Base-by-base conservation (phyloP, 2,113 vertebrate genomes). In the Anguilla rostrata region DNA sequence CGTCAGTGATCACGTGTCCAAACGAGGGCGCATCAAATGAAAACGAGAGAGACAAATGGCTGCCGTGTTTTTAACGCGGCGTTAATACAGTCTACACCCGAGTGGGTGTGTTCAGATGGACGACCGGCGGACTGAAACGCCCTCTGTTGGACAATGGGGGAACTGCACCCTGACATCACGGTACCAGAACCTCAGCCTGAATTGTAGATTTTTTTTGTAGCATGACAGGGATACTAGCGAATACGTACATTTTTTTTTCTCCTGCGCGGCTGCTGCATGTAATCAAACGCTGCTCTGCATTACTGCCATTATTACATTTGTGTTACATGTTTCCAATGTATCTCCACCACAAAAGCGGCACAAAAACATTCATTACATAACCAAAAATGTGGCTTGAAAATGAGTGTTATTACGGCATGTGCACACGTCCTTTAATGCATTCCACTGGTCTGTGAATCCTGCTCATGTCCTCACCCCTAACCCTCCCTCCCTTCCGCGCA, bases 401-500 rank as follows among this genome's bases (percentile, higher is more conserved):
- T 8, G 8, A 2, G 53, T 56, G 53, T 56, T 56, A 11, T 56
- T 8, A 56, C 15, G 1, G 53, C 53, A 56, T 56, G 53, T 56
- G 53, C 15, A 56, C 53, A 56, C 53, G 3, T 8, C 53, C 8
- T 56, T 56, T 56, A 11, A 15, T 56, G 53, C 8, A 56, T 56
- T 11, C 3, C 15, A 15, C 53, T 56, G 53, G 53, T 56, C 53
- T 56, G 8, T 8, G 53, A 56, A 56, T 15, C 53, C 53, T 56
- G 53, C 15, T 56, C 8, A 56, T 56, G 15, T 56, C 53, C 53
- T 56, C 9, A 18, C 15, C 18, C 15, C 16, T 5, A 26, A 26
- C 39, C 14, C 63, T 80, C 53, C 16, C 39, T 84, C 82, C 29
- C 46, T 83, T 53, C 34, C 49, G 15, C 82, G 85, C 81, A 79